Percentiles rank a stretch among this genome's conserved stretches.
These are phyloP conservation scores for Rhabdomys dilectus DNA, from an alignment of 2,113 vertebrate species.

Conservation along the genomic window DNA sequence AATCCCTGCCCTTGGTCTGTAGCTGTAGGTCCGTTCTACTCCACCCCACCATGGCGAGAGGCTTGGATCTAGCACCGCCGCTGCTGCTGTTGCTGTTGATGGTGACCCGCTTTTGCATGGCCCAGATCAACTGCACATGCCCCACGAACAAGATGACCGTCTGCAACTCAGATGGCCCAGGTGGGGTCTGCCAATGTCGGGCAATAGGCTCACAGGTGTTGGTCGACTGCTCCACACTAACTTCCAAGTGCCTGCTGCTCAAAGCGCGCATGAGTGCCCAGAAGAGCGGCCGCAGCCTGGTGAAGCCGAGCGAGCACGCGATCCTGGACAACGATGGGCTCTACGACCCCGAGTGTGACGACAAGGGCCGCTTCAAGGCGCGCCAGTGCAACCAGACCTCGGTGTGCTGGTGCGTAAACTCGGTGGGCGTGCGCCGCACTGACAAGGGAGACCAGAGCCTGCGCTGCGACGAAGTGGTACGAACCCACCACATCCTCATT, in stretches of 20 bases:
- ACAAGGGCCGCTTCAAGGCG: conserved; percentile 88
- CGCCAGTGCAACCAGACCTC: conserved; percentile 91
- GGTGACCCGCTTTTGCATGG: neutral
- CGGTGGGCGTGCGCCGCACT: conserved; percentile 90
- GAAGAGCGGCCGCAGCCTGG: conserved; percentile 65
- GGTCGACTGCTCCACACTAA: conserved; percentile 81
- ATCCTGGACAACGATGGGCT: conserved; percentile 91
- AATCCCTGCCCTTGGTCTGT: neutral
- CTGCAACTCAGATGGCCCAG: neutral
- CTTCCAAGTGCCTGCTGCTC: conserved; percentile 92
- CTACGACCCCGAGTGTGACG: conserved; percentile 90
- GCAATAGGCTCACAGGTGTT: conserved; percentile 40
- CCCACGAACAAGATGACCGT: conserved; percentile 76
- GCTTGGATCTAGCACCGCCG: neutral
- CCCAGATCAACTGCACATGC: conserved; percentile 70
- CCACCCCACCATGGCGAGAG: conserved; percentile 9
- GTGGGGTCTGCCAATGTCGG: conserved; percentile 76
- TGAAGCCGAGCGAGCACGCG: conserved; percentile 82
- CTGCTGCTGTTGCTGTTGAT: conserved; percentile 62
- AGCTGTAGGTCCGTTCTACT: neutral
- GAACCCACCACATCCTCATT: conserved; percentile 86
- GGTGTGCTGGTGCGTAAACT: conserved; percentile 95
- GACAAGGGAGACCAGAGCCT: conserved; percentile 88
- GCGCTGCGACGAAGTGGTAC: conserved; percentile 89
- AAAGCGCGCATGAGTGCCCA: conserved; percentile 87